phyloP scores from a whole-genome alignment of 2,888 invertebrate species.

The Chymomyza procnemis region DNA sequence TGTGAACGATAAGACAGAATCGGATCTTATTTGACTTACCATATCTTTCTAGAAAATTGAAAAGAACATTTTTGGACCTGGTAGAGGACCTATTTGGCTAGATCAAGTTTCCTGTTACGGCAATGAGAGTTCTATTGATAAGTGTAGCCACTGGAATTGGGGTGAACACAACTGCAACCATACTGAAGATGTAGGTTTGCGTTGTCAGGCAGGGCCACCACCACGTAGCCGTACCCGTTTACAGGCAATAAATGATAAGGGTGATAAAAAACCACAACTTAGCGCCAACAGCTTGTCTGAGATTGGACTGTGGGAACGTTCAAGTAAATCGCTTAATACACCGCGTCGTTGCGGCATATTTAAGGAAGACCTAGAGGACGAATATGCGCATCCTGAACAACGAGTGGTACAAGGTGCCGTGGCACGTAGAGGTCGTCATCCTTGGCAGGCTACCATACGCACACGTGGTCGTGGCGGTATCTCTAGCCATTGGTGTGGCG shows the following conservation, averaged over 20 bases:
- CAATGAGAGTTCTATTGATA: slow-evolving; percentile 82
- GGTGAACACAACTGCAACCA: slow-evolving; percentile 86
- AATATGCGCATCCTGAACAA: slow-evolving; percentile 79
- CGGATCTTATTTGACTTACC: not conserved
- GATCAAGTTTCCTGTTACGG: slow-evolving; percentile 85
- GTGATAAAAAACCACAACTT: not conserved
- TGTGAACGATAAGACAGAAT: slow-evolving; percentile 16
- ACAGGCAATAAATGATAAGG: slow-evolving; percentile 2
- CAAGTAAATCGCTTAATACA: slow-evolving; percentile 73
- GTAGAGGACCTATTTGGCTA: slow-evolving; percentile 85
- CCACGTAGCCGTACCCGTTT: slow-evolving; percentile 33
- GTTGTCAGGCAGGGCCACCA: slow-evolving; percentile 68
- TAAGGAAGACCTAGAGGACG: slow-evolving; percentile 71
- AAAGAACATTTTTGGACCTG: slow-evolving; percentile 76
- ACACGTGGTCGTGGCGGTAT: slow-evolving; percentile 80
- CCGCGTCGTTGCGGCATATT: slow-evolving; percentile 80
- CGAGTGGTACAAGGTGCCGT: slow-evolving; percentile 83
- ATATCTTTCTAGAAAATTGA: slow-evolving; percentile 58
- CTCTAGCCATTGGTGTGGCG: slow-evolving; percentile 87
- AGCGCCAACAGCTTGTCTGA: slow-evolving; percentile 51
- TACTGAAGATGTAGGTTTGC: slow-evolving; percentile 85
- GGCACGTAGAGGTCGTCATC: slow-evolving; percentile 84
- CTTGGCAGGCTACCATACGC: slow-evolving; percentile 87
- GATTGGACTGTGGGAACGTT: slow-evolving; percentile 74
- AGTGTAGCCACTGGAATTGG: slow-evolving; percentile 84